Evolutionary conservation across 1,140 invertebrate genomes (phyloP).

Genomic region (Drosophila orena): DNA sequence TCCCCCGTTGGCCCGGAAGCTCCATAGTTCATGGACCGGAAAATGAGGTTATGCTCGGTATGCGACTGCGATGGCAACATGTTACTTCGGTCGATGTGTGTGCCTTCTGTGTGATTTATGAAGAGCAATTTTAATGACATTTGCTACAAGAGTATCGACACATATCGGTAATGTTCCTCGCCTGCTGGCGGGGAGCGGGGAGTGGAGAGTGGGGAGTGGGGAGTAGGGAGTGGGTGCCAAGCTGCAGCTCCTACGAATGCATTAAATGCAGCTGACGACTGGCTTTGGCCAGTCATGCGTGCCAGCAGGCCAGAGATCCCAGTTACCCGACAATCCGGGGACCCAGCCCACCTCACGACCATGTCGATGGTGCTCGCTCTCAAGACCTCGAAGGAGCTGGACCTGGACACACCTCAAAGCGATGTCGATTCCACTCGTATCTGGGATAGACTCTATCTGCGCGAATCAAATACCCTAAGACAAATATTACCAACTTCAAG

Average conservation of each 20-base stretch:
- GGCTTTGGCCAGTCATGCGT: constrained; percentile 71
- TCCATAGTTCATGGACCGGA: constrained; percentile 74
- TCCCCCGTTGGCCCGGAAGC: constrained; percentile 22
- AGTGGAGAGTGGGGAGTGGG: too few relatives aligned
- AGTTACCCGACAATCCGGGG: constrained; percentile 10
- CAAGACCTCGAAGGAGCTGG: constrained; percentile 15
- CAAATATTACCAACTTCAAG: not conserved
- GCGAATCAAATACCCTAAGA: constrained; percentile 5
- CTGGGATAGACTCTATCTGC: too few relatives aligned
- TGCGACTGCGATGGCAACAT: too few relatives aligned
- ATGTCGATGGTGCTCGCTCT: constrained; percentile 24
- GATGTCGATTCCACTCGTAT: not conserved
- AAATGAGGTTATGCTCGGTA: constrained; percentile 78
- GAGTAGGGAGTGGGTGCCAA: constrained; percentile 48
- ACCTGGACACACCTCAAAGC: constrained; percentile 56
- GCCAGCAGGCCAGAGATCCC: constrained; percentile 29
- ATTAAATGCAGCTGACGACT: constrained; percentile 41
- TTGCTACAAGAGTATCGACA: constrained; percentile 76
- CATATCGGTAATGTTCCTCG: constrained; percentile 54
- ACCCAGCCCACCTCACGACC: constrained; percentile 15
- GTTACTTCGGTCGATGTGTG: constrained; percentile 11
- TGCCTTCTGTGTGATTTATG: constrained; percentile 76
- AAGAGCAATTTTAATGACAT: constrained; percentile 84
- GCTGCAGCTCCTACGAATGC: constrained; percentile 28
- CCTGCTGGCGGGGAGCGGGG: constrained; percentile 25